Base-by-base conservation (phyloP, 1,140 invertebrate genomes). In the Lithobius niger region DNA sequence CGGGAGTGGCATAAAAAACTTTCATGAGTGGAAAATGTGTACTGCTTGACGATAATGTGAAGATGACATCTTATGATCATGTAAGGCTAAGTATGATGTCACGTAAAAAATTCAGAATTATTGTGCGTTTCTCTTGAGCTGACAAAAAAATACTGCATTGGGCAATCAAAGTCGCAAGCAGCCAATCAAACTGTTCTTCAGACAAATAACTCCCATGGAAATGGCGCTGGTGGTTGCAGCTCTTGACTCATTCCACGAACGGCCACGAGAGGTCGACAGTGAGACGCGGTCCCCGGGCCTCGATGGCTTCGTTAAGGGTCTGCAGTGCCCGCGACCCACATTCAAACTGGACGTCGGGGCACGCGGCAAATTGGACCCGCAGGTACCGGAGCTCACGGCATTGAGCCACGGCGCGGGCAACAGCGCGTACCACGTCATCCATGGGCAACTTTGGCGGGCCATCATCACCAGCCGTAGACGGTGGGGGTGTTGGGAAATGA, bases 341-440 rank as follows among this genome's bases (percentile, higher is more conserved):
- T 26, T 50, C 48, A 21, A 50, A 50, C 48, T 50, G 48, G 10
- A 50, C 48, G 19, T 50, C 48, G 3, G 48, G 48, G 25, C 48
- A 50, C 10, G 48, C 48, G 10, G 13, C 48, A 27, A 50, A 50
- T 26, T 50, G 48, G 24, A 50, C 48, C 3, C 48, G 48, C 24
- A 50, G 25, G 48, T 50, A 50, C 3, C 48, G 48, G 3, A 50
- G 27, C 10, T 50, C 48, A 13, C 48, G 13, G 25, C 48, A 50
- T 21, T 13, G 4, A 19, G 48, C 22, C 3, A 50, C 48, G 6
- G 48, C 48, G 16, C 48, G 10, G 4, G 48, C 48, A 3, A 50
- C 48, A 15, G 48, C 25, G 24, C 48, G 25, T 21, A 50, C 48
- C 48, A 50, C 48, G 13, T 50, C 48, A 21, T 50, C 48, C 48